Evolutionary conservation across 2,888 invertebrate species (phyloP), one percentile per base, ranked within the genome.

Genomic region (Gortyna flavago): DNA sequence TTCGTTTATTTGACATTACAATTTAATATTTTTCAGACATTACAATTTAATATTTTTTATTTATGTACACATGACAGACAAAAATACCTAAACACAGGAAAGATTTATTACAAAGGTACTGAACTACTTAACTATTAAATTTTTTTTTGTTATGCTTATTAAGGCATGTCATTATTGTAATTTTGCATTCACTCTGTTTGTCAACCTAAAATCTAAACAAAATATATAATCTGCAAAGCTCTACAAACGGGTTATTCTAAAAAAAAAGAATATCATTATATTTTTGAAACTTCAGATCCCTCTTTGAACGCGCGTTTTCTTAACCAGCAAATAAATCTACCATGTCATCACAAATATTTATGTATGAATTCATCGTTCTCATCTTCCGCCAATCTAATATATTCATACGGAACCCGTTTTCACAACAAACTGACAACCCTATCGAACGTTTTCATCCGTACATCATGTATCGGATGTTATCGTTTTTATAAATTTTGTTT

Each of bases 401-500:
- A 82, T 82, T 82, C 68, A 79, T 80, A 62, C 16, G 51, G 57
- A 44, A 65, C 65, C 69, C 54, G 29, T 48, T 66, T 62, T 29
- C 25, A 54, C 35, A 64, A 54, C 29, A 71, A 41, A 18, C 44
- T 81, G 75, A 75, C 79, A 85, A 32, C 75, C 75, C 68, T 81
- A 77, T 66, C 51, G 41, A 72, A 74, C 38, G n/a, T 29, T 54
- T 72, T 74, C 65, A 76, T 67, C 62, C 54, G 48, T 48, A 64
- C 66, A 72, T 65, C 41, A 70, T 69, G 16, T 68, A 61, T 16
- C 67, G 38, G 51, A 13, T 73, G 70, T 38, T 77, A 54, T 67
- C 68, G 25, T 70, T 73, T 77, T 77, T 78, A 73, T 85, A 72
- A 68, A 77, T 75, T 81, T 85, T 85, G 73, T 81, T 89, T 85